phyloP scores from a whole-genome alignment of 2,113 vertebrate species.

The Machaerirhynchus nigripectus region DNA sequence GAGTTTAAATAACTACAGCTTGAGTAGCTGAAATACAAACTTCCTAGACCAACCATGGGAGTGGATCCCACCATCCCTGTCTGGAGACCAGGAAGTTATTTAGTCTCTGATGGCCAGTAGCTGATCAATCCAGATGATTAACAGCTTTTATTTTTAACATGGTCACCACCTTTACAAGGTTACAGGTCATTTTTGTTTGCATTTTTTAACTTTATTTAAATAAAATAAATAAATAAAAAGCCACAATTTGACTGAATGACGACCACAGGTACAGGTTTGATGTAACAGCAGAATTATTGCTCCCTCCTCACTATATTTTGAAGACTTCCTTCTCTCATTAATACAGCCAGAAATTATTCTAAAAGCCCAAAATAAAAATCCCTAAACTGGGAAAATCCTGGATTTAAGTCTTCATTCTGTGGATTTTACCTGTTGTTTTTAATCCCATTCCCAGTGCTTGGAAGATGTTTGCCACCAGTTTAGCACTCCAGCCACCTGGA shows the following conservation, averaged over 20 bases:
- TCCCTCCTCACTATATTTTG: background rate
- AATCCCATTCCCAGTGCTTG: background rate
- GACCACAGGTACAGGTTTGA: fast-evolving
- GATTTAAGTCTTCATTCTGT: background rate
- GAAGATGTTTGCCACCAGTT: background rate
- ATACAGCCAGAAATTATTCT: background rate
- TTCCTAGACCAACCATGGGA: background rate
- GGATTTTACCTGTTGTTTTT: background rate
- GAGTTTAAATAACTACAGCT: background rate
- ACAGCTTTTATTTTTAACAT: background rate
- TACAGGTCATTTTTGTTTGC: fast-evolving
- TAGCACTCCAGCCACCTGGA: background rate
- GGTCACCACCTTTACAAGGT: background rate
- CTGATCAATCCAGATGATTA: background rate
- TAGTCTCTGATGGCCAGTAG: background rate
- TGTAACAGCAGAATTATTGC: background rate
- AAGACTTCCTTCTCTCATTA: background rate
- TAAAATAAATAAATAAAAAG: background rate
- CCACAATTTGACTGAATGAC: background rate
- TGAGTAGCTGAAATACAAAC: background rate
- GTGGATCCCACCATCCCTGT: background rate
- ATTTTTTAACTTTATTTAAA: background rate
- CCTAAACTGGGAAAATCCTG: background rate
- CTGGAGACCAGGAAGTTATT: background rate
- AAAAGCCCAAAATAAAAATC: background rate